These are phyloP conservation scores for Morone saxatilis DNA, from an alignment of 2,113 vertebrate genomes.

Conservation along the genomic window DNA sequence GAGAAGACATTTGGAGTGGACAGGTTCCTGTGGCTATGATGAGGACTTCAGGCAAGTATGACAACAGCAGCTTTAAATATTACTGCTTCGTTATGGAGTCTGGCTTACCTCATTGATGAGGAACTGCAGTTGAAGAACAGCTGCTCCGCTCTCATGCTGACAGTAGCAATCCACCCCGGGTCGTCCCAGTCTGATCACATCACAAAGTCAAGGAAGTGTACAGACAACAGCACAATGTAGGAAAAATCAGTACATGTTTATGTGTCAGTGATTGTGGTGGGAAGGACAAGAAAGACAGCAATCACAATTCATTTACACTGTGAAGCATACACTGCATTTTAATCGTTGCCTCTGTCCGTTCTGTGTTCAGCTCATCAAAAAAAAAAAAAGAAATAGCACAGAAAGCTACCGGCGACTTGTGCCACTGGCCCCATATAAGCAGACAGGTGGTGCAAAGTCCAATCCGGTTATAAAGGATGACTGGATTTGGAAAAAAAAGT, in stretches of 20 bases:
- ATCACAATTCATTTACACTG: too few species aligned
- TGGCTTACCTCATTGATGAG: conserved; percentile 97
- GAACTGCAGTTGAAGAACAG: conserved; percentile 97
- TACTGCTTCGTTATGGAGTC: not conserved
- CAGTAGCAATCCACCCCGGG: conserved; percentile 97
- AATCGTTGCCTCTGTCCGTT: not conserved
- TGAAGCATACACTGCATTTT: not conserved
- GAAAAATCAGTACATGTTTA: not conserved
- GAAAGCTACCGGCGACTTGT: not conserved
- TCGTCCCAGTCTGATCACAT: conserved; percentile 93
- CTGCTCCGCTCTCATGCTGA: conserved; percentile 96
- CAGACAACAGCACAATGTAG: not conserved
- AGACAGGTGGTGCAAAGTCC: conserved; percentile 24
- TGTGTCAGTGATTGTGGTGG: not conserved
- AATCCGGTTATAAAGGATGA: not conserved
- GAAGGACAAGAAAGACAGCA: not conserved
- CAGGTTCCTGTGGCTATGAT: not conserved
- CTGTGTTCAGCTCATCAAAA: not conserved
- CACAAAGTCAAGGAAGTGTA: conserved; percentile 89
- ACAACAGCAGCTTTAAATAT: not conserved
- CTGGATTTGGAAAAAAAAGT: conserved; percentile 1
- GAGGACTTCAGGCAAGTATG: too few species aligned
- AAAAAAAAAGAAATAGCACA: not conserved
- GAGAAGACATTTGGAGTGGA: not conserved
- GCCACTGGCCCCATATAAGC: not conserved